phyloP scores from a whole-genome alignment of 2,888 invertebrate genomes.

The Miltochrista miniata region DNA sequence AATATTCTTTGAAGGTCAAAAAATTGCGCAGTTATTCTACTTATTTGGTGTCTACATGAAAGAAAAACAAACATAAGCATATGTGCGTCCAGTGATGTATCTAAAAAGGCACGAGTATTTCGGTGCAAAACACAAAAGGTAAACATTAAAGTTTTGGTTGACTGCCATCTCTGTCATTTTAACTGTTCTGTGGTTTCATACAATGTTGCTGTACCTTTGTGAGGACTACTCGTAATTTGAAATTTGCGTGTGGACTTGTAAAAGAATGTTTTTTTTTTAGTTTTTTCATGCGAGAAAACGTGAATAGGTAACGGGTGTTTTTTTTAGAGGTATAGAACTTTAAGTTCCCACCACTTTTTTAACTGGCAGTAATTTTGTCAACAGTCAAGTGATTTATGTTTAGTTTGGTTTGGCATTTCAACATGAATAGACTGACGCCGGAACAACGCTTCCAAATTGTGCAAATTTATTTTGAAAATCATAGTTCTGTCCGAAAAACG shows the following conservation, averaged over 20 bases:
- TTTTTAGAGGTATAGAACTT: too few species aligned
- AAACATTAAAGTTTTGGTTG: slow-evolving; percentile 39
- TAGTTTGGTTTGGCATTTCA: too few species aligned
- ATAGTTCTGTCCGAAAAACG: too few species aligned
- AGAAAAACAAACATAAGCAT: slow-evolving; percentile 14
- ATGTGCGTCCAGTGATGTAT: slow-evolving; percentile 23
- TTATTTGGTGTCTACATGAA: slow-evolving; percentile 16
- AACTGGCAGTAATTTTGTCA: too few species aligned
- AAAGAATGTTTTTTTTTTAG: slow-evolving; percentile 35
- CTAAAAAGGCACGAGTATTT: slow-evolving; percentile 24
- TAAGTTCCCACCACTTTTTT: too few species aligned
- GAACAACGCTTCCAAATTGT: too few species aligned
- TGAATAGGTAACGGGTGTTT: slow-evolving; percentile 40
- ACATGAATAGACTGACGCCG: too few species aligned
- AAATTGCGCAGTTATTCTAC: not conserved
- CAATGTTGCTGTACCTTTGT: slow-evolving; percentile 40
- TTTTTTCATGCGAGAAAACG: slow-evolving; percentile 28
- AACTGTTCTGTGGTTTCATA: slow-evolving; percentile 42
- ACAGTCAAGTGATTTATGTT: too few species aligned
- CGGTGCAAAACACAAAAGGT: slow-evolving; percentile 30
- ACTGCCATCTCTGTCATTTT: slow-evolving; percentile 43
- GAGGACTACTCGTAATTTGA: slow-evolving; percentile 47
- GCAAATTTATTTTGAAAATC: too few species aligned
- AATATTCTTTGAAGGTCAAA: not conserved
- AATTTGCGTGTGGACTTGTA: slow-evolving; percentile 51